A percentile compares a stretch with the other conserved stretches of the same genome.
phyloP scores from a whole-genome alignment of 2,113 vertebrate genomes.

The Oncorhynchus clarkii region DNA sequence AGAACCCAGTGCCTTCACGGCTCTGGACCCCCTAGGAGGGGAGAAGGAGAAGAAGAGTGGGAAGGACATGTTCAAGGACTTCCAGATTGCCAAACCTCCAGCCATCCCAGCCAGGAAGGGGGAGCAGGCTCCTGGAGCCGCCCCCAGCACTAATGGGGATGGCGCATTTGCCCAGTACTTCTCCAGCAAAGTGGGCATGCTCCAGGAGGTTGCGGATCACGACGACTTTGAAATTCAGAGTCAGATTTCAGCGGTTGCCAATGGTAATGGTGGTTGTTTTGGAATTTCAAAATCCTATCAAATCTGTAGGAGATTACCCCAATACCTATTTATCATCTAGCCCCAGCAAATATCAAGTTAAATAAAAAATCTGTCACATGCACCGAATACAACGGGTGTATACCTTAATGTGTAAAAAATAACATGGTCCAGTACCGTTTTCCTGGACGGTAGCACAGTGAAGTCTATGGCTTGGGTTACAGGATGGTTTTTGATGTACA shows the following conservation, averaged over 20 bases:
- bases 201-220: constrained; percentile 72
- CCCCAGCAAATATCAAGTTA: too few relatives aligned
- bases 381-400: too few relatives aligned
- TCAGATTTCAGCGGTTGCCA: constrained; percentile 68
- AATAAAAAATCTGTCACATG: too few relatives aligned
- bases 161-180: constrained; percentile 78
- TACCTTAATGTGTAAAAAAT: too few relatives aligned
- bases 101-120: constrained; percentile 83
- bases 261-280: constrained; percentile 53
- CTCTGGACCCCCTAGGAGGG: constrained; percentile 90
- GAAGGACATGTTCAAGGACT: constrained; percentile 96
- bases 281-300: background rate
- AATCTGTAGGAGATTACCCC: too few relatives aligned
- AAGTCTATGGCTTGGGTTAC: too few relatives aligned
- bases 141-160: constrained; percentile 53
- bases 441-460: too few relatives aligned
- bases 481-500: too few relatives aligned
- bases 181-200: constrained; percentile 76
- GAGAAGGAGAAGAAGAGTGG: constrained; percentile 86
- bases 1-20: constrained; percentile 84
- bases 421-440: too few relatives aligned
- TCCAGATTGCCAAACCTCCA: constrained; percentile 86
- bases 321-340: too few relatives aligned
- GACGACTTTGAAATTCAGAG: constrained; percentile 74
- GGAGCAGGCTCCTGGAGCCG: constrained; percentile 57